Conservation (phyloP, 1,140 invertebrate genomes). For the Scaptomyza graminum region DNA sequence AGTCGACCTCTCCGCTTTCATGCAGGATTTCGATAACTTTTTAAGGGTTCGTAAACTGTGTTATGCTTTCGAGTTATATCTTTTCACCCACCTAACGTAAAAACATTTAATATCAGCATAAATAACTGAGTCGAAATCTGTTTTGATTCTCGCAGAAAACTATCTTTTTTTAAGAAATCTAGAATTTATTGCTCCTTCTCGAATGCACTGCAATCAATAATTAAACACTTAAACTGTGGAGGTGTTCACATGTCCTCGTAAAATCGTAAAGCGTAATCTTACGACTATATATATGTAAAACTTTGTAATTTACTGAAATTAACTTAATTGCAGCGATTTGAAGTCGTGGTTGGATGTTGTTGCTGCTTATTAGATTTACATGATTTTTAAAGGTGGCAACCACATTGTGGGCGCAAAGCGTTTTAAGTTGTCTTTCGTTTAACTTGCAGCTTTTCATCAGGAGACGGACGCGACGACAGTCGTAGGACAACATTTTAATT, state of each 20-base stretch:
- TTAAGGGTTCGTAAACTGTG: background rate
- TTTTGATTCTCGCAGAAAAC: too few relatives aligned
- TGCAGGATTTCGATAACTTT: background rate
- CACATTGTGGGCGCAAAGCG: conserved; percentile 59
- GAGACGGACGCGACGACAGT: conserved; percentile 40
- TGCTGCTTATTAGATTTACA: background rate
- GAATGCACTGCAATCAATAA: too few relatives aligned
- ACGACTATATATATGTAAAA: too few relatives aligned
- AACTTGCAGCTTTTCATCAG: conserved; percentile 37
- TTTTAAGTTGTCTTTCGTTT: conserved; percentile 65
- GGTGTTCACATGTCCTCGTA: too few relatives aligned
- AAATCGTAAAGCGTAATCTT: too few relatives aligned
- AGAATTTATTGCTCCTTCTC: too few relatives aligned
- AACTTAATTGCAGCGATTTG: background rate
- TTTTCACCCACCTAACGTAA: background rate
- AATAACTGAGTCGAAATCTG: background rate
- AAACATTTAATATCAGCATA: background rate
- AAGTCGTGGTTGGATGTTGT: background rate
- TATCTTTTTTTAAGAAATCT: too few relatives aligned
- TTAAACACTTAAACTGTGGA: too few relatives aligned
- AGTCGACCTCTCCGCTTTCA: background rate
- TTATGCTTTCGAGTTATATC: background rate
- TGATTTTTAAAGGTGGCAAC: conserved; percentile 28
- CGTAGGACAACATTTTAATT: conserved; percentile 66
- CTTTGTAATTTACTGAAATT: background rate